phyloP scores from a whole-genome alignment of 1,140 invertebrate genomes.

The Cotesia typhae region DNA sequence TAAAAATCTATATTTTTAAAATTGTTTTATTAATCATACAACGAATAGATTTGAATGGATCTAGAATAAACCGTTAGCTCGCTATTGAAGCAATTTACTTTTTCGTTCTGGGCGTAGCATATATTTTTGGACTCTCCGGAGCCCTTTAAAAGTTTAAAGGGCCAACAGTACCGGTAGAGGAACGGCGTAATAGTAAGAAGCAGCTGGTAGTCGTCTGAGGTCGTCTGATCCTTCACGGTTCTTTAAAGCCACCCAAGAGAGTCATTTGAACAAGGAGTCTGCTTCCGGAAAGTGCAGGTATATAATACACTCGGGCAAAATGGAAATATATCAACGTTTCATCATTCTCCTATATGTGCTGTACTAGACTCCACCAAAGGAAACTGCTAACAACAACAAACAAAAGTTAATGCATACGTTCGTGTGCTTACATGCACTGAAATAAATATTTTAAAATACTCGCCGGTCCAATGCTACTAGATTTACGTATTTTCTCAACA shows the following conservation, averaged over 20 bases:
- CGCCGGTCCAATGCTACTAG: neutral
- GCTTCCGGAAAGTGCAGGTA: neutral
- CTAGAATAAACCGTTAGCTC: neutral
- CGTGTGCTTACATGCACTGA: neutral
- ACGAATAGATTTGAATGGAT: too few relatives aligned
- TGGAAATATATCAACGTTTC: too few relatives aligned
- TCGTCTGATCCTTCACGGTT: constrained; percentile 13
- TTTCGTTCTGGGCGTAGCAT: neutral
- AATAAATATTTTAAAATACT: neutral
- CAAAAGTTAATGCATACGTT: neutral
- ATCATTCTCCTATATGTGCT: neutral
- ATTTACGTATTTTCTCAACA: too few relatives aligned
- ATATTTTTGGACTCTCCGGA: constrained; percentile 13
- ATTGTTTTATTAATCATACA: too few relatives aligned
- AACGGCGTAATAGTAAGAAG: too few relatives aligned
- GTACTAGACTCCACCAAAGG: too few relatives aligned
- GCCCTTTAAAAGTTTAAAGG: constrained; percentile 38
- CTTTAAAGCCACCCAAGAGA: constrained; percentile 22
- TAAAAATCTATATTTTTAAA: too few relatives aligned
- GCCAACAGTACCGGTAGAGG: constrained; percentile 7
- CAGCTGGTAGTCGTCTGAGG: constrained; percentile 16
- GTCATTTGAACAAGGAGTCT: constrained; percentile 19
- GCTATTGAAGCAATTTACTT: constrained; percentile 25
- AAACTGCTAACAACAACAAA: too few relatives aligned
- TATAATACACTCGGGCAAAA: constrained; percentile 6